These are phyloP conservation scores for Drosophila anceps DNA, from an alignment of 2,888 invertebrate species.

Conservation along the genomic window DNA sequence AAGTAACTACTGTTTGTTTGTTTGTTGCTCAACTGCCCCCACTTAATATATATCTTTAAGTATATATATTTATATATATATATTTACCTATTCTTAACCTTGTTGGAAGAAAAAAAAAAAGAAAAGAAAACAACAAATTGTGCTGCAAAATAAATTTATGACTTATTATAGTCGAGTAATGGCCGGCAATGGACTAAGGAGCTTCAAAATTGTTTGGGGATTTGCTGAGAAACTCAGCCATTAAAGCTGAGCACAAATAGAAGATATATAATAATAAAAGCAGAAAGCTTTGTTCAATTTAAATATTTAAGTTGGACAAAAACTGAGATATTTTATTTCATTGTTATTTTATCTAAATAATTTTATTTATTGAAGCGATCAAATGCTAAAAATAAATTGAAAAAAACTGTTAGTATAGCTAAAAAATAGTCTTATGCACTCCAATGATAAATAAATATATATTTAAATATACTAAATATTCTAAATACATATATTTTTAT, in stretches of 20 bases:
- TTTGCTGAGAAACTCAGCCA: constrained; percentile 27
- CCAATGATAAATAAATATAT: no score
- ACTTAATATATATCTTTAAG: background rate
- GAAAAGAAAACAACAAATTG: constrained; percentile 37
- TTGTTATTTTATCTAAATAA: background rate
- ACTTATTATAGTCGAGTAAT: constrained; percentile 63
- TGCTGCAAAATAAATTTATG: constrained; percentile 70
- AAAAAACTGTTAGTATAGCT: background rate
- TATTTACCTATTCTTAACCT: constrained; percentile 45
- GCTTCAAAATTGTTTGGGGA: constrained; percentile 42
- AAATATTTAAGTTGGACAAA: background rate
- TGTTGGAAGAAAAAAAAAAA: constrained; percentile 19
- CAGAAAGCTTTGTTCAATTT: background rate
- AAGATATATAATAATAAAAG: background rate
- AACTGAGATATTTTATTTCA: background rate
- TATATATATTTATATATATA: constrained; percentile 6
- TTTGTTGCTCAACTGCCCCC: constrained; percentile 40
- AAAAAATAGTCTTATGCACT: no score
- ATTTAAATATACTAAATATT: no score
- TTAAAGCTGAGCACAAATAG: constrained; percentile 9
- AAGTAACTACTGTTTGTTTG: constrained; percentile 52
- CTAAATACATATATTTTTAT: no score
- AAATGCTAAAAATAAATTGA: background rate
- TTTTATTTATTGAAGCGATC: background rate
- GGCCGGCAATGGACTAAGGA: constrained; percentile 26